Evolutionary conservation across 1,140 invertebrate species (phyloP), one percentile per base, ranked within the genome.

Genomic region (Leguminivora glycinivorella): DNA sequence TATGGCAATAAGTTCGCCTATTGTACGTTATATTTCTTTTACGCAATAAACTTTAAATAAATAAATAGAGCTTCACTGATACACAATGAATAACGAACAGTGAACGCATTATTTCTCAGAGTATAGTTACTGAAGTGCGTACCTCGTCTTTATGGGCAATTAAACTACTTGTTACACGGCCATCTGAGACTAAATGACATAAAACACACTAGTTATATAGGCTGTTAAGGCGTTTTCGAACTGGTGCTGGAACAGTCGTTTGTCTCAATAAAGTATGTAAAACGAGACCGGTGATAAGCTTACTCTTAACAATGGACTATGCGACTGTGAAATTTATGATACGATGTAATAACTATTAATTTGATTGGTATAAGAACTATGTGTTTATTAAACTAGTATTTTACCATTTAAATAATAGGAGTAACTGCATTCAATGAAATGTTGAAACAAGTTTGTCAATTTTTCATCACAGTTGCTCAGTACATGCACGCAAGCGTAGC

Each of bases 191-290:
- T 22, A 22, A 52, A 22, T 9, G 47, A 9, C 17, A 22, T 52
- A 9, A 22, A 52, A 22, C 2, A 10, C 17, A 52, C 22, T 10
- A 19, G 47, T 52, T 7, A 0, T 9, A 52, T 9, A 52, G 47
- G 47, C 47, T 6, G 14, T 83, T 79, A 83, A 78, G 69, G 73
- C 71, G 19, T 77, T 79, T 79, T 83, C 79, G 78, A 72, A 75
- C 17, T 63, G 72, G 71, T 74, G 74, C 76, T 75, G 70, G 60
- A 73, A 75, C 72, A 70, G 67, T 67, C 43, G 70, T 80, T 75
- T 75, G 76, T 80, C 78, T 78, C 75, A 76, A 80, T 80, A 78
- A 80, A 76, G 73, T 72, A 60, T 67, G 73, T 69, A 70, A 74
- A 75, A 77, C 69, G 72, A 75, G 68, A 71, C 66, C 31, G 14